These are phyloP conservation scores for Euura saliciscinereae DNA, from an alignment of 1,140 invertebrate genomes.

Conservation along the genomic window DNA sequence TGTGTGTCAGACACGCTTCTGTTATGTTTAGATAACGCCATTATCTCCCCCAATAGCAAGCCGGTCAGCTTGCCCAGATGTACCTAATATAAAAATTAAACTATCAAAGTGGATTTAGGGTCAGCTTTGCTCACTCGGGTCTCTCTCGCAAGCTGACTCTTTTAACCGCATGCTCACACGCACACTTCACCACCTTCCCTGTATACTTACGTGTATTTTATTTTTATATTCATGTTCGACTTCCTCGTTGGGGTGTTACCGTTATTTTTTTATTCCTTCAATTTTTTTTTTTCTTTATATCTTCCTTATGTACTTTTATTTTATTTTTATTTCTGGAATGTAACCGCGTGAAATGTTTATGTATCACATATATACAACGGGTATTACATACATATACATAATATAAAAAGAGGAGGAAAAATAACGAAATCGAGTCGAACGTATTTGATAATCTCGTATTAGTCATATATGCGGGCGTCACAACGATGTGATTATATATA, in stretches of 20 bases:
- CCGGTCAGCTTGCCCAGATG: not conserved
- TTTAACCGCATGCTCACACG: not conserved
- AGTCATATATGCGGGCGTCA: too few species aligned
- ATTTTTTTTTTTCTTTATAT: too few species aligned
- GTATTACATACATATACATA: too few species aligned
- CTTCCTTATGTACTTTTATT: not conserved
- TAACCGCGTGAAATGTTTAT: not conserved
- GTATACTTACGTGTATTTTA: not conserved
- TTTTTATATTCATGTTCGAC: too few species aligned
- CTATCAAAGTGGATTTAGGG: constrained; percentile 1
- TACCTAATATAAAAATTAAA: constrained; percentile 8
- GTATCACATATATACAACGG: too few species aligned
- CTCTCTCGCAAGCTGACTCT: not conserved
- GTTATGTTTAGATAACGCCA: constrained; percentile 1
- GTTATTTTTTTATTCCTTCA: too few species aligned
- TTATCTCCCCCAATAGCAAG: constrained; percentile 2
- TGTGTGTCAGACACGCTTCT: not conserved
- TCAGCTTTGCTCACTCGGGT: not conserved
- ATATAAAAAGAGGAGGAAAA: too few species aligned
- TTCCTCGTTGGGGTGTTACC: not conserved
- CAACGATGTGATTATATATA: too few species aligned
- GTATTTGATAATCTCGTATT: too few species aligned
- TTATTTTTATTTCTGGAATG: not conserved
- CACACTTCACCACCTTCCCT: not conserved
- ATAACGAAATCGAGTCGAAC: too few species aligned